These are phyloP conservation scores for Ceratotherium simum DNA, from an alignment of 2,113 vertebrate species.

Conservation along the genomic window DNA sequence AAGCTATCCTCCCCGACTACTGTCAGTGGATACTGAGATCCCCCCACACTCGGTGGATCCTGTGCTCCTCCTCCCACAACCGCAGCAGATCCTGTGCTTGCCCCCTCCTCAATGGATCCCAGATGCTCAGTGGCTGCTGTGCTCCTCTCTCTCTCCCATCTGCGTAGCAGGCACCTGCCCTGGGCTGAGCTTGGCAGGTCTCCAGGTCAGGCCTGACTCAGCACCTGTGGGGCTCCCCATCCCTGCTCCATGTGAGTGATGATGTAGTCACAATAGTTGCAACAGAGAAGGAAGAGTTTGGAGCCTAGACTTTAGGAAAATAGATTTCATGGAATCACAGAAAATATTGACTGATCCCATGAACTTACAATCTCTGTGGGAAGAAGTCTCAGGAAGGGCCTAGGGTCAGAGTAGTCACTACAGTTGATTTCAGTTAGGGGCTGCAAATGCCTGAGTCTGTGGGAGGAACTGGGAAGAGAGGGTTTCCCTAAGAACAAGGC, in stretches of 20 bases:
- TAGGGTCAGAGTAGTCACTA: not conserved
- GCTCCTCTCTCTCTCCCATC: not conserved
- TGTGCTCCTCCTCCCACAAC: not conserved
- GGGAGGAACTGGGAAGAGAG: not conserved
- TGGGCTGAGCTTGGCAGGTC: not conserved
- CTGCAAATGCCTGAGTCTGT: not conserved
- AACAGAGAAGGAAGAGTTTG: not conserved
- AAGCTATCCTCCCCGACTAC: not conserved
- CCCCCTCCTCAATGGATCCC: not conserved
- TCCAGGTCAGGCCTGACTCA: not conserved
- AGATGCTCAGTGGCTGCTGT: too few relatives aligned
- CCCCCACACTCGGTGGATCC: not conserved
- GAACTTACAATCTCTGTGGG: not conserved
- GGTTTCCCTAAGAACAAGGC: not conserved
- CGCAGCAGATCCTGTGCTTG: not conserved
- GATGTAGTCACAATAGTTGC: too few relatives aligned
- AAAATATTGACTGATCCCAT: not conserved
- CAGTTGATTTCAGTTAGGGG: not conserved
- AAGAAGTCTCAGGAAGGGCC: not conserved
- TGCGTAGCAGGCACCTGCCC: not conserved
- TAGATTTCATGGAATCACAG: not conserved
- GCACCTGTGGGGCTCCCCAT: not conserved
- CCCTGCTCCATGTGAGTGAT: not conserved
- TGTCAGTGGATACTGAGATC: not conserved
- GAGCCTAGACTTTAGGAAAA: not conserved